These are phyloP conservation scores for Tricholauxania praeusta DNA, from an alignment of 2,888 invertebrate species.

Conservation along the genomic window DNA sequence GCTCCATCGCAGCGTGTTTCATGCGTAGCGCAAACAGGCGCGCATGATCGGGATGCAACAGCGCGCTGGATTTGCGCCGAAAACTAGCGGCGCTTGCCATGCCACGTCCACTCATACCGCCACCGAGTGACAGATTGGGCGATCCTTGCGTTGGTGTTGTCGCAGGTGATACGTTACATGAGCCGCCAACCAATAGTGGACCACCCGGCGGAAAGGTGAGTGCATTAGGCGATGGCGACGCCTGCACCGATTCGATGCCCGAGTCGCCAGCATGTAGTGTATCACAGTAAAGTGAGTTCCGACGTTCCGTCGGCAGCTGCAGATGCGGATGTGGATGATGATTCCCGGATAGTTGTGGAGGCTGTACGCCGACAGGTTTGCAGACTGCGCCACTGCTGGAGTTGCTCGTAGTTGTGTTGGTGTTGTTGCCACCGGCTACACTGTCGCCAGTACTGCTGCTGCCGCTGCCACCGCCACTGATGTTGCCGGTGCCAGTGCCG, in stretches of 20 bases:
- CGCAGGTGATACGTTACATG: constrained; percentile 65
- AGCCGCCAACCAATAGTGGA: constrained; percentile 55
- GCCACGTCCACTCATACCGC: constrained; percentile 34
- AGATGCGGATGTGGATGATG: constrained; percentile 34
- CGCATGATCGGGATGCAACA: constrained; percentile 79
- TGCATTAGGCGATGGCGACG: constrained; percentile 71
- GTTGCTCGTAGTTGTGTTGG: constrained; percentile 49
- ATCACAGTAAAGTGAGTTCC: constrained; percentile 68
- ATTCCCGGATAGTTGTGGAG: background rate
- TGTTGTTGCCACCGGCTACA: constrained; percentile 45
- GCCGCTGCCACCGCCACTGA: constrained; percentile 44
- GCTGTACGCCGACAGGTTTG: constrained; percentile 17
- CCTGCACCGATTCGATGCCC: constrained; percentile 80
- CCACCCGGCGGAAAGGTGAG: constrained; percentile 60
- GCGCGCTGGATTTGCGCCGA: constrained; percentile 72
- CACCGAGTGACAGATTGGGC: constrained; percentile 63
- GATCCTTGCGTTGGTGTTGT: constrained; percentile 66
- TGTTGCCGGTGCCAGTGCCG: constrained; percentile 30
- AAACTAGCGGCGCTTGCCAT: constrained; percentile 57
- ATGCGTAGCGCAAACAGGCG: constrained; percentile 71
- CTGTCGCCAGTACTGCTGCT: constrained; percentile 53
- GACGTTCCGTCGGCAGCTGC: constrained; percentile 50
- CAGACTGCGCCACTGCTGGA: constrained; percentile 33
- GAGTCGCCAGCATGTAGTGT: constrained; percentile 73
- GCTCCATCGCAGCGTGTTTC: constrained; percentile 64